A percentile compares a stretch with the other conserved stretches of the same genome.
Conservation (phyloP, 2,888 invertebrate species). For the Brachyptera risi region DNA sequence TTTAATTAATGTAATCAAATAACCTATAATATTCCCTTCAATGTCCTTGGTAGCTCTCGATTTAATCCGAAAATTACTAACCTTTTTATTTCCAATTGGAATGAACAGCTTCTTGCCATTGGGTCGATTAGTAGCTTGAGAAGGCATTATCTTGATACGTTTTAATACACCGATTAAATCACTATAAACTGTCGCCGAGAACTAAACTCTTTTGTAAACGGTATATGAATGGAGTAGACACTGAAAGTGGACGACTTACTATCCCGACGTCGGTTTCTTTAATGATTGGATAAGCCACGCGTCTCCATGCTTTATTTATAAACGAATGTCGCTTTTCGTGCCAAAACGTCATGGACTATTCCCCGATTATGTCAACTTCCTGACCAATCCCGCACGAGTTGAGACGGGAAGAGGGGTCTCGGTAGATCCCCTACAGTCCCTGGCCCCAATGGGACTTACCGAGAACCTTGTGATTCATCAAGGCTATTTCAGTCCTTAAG, state of each 20-base stretch:
- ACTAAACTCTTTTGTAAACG: too few relatives aligned
- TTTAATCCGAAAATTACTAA: too few relatives aligned
- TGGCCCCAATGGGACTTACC: not conserved
- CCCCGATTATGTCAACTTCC: not conserved
- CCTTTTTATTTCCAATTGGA: conserved; percentile 15
- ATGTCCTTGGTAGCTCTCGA: too few relatives aligned
- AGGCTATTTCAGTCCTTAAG: too few relatives aligned
- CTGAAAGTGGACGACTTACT: not conserved
- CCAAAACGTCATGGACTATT: conserved; percentile 2
- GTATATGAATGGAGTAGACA: too few relatives aligned
- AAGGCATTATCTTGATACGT: conserved; percentile 7
- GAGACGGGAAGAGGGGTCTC: not conserved
- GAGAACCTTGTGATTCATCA: too few relatives aligned
- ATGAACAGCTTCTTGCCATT: conserved; percentile 17
- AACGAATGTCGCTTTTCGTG: not conserved
- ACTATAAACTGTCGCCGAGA: too few relatives aligned
- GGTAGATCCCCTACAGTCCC: not conserved
- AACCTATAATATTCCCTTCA: too few relatives aligned
- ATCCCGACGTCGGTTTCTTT: not conserved
- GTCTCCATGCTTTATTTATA: not conserved
- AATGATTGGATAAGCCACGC: not conserved
- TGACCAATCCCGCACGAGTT: not conserved
- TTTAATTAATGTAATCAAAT: too few relatives aligned
- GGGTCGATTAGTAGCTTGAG: conserved; percentile 3
- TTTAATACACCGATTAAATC: too few relatives aligned